Base-by-base conservation (phyloP, 2,113 vertebrate genomes). In the Tragulus kanchil region DNA sequence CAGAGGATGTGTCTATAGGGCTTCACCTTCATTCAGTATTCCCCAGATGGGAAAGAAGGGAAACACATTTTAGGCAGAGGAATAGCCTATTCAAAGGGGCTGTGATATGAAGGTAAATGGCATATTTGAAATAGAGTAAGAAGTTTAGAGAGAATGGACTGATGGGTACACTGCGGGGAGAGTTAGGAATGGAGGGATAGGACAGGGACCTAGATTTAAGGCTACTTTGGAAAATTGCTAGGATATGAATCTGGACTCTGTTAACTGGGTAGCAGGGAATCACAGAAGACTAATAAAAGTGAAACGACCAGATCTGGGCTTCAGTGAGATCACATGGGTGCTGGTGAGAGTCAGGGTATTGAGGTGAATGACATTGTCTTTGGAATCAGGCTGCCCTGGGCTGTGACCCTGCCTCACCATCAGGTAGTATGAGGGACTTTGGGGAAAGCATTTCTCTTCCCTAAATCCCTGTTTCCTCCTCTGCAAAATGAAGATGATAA, bases 401-500 rank as follows among this genome's bases (percentile, higher is more conserved):
- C 65, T 79, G 9, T 81, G 48, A 61, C 81, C 62, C 92, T 6
- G 1, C 52, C 88, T 25, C 14, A 64, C 15, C 11, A 2, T 9
- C 13, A 21, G 69, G 9, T 28, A 83, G 31, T 11, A 28, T 59
- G 59, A 36, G 54, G 36, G 19, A 84, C 15, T 50, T 10, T 13
- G 28, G 64, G 12, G 17, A 54, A 81, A 19, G 12, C 11, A 25
- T 21, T 73, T 58, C 28, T 42, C 28, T 65, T 56, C 9, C 56
- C 58, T 84, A 85, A 93, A 13, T n/a, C 36, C 19, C 48, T 48
- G 12, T 59, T 92, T 88, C 31, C 7, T 85, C 50, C 28, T 78
- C 15, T 88, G 21, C 50, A 90, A 95, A 88, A 95, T 64, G 64
- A 87, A 50, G 59, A 58, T 9, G 71, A 73, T 23, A 82, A 62